Percentiles rank a stretch among this genome's conserved stretches.
These are phyloP conservation scores for Leptinotarsa peninsularis DNA, from an alignment of 2,888 invertebrate species.

Conservation along the genomic window DNA sequence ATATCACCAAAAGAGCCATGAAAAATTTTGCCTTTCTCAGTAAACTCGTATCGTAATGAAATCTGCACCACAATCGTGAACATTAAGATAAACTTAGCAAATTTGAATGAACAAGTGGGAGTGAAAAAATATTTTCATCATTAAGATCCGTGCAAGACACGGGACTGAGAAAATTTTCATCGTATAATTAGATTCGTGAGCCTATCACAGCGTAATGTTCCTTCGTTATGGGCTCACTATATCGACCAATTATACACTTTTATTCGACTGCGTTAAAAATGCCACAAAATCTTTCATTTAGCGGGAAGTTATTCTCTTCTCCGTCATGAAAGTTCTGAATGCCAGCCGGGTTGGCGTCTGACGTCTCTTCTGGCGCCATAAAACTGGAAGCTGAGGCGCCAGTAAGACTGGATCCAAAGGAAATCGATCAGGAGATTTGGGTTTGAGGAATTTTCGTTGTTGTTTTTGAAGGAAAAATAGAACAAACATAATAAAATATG, in stretches of 20 bases:
- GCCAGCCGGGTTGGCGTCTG: constrained; percentile 21
- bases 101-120: too few relatives aligned
- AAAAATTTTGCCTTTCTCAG: too few relatives aligned
- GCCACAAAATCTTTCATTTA: constrained; percentile 20
- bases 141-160: too few relatives aligned
- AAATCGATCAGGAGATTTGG: not conserved
- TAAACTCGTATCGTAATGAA: too few relatives aligned
- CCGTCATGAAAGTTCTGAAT: constrained; percentile 5
- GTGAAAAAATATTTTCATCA: too few relatives aligned
- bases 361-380: constrained; percentile 23
- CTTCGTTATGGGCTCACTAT: not conserved
- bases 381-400: constrained; percentile 9
- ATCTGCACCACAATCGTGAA: too few relatives aligned
- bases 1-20: too few relatives aligned
- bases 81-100: too few relatives aligned
- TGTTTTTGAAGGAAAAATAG: not conserved
- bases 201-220: not conserved
- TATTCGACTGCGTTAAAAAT: not conserved
- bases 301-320: not conserved
- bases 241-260: constrained; percentile 5
- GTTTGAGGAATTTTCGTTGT: not conserved
- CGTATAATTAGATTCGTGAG: not conserved
- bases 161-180: not conserved
- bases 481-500: not conserved
- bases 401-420: not conserved